Base-by-base conservation (phyloP, 37 sponge, comb jelly and placozoan genomes). In the Oscarella lobularis region DNA sequence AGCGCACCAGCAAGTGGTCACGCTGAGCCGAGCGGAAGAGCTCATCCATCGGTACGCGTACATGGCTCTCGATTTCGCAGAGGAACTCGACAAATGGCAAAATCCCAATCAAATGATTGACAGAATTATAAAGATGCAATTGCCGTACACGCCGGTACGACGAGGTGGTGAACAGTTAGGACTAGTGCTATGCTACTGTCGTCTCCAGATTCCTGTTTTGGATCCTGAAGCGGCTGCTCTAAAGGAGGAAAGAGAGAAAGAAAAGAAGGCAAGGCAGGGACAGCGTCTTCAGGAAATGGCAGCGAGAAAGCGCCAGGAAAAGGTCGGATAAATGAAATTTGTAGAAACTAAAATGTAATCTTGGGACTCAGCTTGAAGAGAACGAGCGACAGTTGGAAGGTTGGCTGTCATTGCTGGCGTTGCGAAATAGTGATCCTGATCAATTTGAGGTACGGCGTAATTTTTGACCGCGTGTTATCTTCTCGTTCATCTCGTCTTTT, bases 231-330 rank as follows among this genome's bases (percentile, higher is more conserved):
- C 9, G 20, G 9, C 20, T 9, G 60, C 60, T 27, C 60, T 27
- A n/a, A 67, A 83, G 27, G 89, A 91, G 39, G 85, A 85, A 74
- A 78, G 74, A 75, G 89, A 88, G 79, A 73, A 75, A 39, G 78
- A 81, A 73, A 38, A 89, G 72, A 77, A 80, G 30, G 72, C 75
- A 74, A 89, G 75, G 73, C 95, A 89, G 0, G 72, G 84, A 32
- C 83, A 88, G 32, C 85, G 87, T 35, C 79, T 95, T 60, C 85
- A 77, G 0, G 80, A 80, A 39, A 48, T 85, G 37, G 87, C 84
- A 77, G 72, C 85, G 76, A 85, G 73, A 74, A 83, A 82, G 39
- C 80, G 78, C 38, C 81, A 84, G 39, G 92, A 88, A 54, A 91
- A 84, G 77, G 85, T 90, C 20, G 9, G 60, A 20, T 27, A 48